Evolutionary conservation across 2,888 invertebrate genomes (phyloP).

Genomic region (Dicyrtoma fusca): DNA sequence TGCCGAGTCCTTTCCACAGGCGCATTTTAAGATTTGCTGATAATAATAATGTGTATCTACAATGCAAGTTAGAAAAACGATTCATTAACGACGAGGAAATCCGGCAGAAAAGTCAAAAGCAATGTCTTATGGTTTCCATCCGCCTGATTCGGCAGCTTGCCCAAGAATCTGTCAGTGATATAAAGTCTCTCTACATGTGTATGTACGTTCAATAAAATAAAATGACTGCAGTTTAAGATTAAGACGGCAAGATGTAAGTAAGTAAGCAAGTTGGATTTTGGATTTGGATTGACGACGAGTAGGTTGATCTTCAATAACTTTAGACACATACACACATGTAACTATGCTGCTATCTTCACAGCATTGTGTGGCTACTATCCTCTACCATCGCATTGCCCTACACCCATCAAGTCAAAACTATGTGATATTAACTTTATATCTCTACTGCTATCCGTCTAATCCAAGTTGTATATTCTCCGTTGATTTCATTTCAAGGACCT

Average conservation of each 20-base stretch:
- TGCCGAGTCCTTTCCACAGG: neutral
- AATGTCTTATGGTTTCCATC: constrained; percentile 35
- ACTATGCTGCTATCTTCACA: neutral
- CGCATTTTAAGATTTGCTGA: constrained; percentile 28
- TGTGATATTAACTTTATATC: too few relatives aligned
- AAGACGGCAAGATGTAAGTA: neutral
- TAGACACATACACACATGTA: neutral
- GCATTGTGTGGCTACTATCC: too few relatives aligned
- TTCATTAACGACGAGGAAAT: constrained; percentile 28
- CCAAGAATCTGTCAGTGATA: constrained; percentile 37
- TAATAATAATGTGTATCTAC: constrained; percentile 29
- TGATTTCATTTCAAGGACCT: too few relatives aligned
- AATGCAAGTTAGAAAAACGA: constrained; percentile 23
- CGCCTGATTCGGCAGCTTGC: constrained; percentile 39
- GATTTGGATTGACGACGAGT: neutral
- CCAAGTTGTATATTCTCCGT: too few relatives aligned
- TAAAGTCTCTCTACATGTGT: constrained; percentile 8
- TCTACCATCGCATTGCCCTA: too few relatives aligned
- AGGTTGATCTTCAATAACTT: neutral
- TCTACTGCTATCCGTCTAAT: too few relatives aligned
- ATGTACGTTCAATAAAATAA: constrained; percentile 34
- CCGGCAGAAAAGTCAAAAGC: constrained; percentile 24
- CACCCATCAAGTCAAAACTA: too few relatives aligned
- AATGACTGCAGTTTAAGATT: constrained; percentile 23
- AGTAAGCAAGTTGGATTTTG: neutral